These are phyloP conservation scores for Lophochroa leadbeateri DNA, from an alignment of 2,113 vertebrate species.

Conservation along the genomic window DNA sequence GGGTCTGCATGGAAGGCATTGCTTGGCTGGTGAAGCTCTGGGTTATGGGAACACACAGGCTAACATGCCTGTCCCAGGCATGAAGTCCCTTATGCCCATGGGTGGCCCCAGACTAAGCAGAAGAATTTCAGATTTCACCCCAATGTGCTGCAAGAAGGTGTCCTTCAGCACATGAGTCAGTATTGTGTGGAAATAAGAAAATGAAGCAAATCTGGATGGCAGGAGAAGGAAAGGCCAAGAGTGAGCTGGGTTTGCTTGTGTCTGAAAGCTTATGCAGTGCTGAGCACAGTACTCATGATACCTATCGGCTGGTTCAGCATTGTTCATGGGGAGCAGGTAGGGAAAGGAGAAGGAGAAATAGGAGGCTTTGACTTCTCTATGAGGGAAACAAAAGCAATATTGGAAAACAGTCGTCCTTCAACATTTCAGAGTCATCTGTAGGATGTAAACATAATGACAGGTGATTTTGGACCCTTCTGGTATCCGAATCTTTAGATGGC, in stretches of 20 bases:
- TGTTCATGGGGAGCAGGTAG: not conserved
- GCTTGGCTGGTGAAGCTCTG: not conserved
- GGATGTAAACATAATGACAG: not conserved
- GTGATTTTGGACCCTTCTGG: not conserved
- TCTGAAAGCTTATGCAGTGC: not conserved
- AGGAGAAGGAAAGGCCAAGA: not conserved
- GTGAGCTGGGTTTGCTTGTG: not conserved
- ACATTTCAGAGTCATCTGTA: not conserved
- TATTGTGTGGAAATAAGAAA: not conserved
- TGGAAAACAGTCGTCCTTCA: not conserved
- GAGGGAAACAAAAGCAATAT: not conserved
- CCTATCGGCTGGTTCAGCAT: fast-evolving
- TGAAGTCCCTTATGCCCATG: not conserved
- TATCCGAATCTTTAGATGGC: not conserved
- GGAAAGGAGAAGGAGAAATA: not conserved
- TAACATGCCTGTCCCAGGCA: not conserved
- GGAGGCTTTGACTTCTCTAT: not conserved
- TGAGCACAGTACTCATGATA: not conserved
- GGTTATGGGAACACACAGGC: not conserved
- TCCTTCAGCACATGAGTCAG: not conserved
- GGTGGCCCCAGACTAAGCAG: not conserved
- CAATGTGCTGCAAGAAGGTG: not conserved
- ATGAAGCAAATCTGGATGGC: not conserved
- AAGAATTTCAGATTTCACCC: not conserved
- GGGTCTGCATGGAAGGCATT: fast-evolving